Percentiles rank a stretch among this genome's conserved stretches.
These are phyloP conservation scores for Solenopsis invicta DNA, from an alignment of 1,140 invertebrate species.

Conservation along the genomic window DNA sequence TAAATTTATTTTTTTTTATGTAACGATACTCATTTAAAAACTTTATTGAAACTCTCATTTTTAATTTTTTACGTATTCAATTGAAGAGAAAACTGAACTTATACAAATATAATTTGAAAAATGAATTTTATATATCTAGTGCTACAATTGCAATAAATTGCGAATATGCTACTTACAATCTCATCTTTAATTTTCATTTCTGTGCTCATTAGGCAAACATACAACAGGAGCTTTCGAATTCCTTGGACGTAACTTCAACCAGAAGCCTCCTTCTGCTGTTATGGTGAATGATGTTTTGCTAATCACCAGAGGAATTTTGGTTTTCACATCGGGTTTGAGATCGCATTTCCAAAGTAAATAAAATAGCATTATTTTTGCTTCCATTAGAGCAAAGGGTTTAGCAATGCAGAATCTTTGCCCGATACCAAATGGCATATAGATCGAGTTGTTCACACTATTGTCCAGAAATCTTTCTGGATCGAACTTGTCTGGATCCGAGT, in stretches of 20 bases:
- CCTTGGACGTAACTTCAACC: constrained; percentile 46
- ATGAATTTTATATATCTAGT: too few relatives aligned
- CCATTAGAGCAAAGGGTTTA: constrained; percentile 79
- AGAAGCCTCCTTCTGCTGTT: constrained; percentile 52
- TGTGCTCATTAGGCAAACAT: not conserved
- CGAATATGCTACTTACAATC: not conserved
- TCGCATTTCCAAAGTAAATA: too few relatives aligned
- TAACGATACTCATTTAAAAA: too few relatives aligned
- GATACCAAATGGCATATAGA: constrained; percentile 79
- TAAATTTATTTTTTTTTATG: too few relatives aligned
- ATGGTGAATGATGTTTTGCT: not conserved
- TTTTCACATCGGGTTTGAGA: too few relatives aligned
- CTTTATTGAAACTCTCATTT: too few relatives aligned
- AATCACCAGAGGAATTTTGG: too few relatives aligned
- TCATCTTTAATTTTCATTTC: not conserved
- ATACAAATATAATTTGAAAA: too few relatives aligned
- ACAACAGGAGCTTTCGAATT: not conserved
- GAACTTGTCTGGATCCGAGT: not conserved
- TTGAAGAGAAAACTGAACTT: too few relatives aligned
- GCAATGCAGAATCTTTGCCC: constrained; percentile 86
- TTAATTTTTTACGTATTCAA: too few relatives aligned
- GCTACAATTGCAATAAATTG: too few relatives aligned
- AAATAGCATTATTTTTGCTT: too few relatives aligned
- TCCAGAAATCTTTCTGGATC: constrained; percentile 56
- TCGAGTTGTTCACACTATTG: not conserved